These are phyloP conservation scores for Pyrrhosoma nymphula DNA, from an alignment of 2,888 invertebrate species.

Conservation along the genomic window DNA sequence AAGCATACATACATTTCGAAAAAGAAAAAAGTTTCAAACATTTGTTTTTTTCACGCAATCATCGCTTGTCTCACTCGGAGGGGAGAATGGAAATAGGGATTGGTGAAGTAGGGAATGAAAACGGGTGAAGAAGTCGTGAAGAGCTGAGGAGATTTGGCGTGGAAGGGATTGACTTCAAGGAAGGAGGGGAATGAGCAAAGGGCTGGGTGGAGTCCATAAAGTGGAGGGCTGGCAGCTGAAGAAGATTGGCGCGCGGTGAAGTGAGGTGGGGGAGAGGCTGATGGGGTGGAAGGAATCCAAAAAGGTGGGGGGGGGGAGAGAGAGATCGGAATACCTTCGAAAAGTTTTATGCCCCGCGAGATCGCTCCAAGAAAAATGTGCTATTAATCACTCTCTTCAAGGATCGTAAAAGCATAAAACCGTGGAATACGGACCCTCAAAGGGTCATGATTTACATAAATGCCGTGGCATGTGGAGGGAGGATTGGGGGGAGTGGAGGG, in stretches of 20 bases:
- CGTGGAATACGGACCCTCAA: constrained; percentile 37
- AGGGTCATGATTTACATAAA: constrained; percentile 46
- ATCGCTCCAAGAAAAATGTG: constrained; percentile 44
- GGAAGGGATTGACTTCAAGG: neutral
- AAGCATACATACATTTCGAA: too few species aligned
- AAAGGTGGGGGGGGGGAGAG: neutral
- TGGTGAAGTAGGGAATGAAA: too few species aligned
- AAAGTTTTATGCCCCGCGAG: constrained; percentile 45
- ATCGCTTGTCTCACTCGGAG: too few species aligned
- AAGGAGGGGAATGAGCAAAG: neutral
- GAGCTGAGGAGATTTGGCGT: neutral
- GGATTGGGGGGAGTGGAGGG: neutral
- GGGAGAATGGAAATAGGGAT: too few species aligned
- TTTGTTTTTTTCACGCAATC: too few species aligned
- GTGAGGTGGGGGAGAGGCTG: neutral
- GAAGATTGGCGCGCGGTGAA: neutral
- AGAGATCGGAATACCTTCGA: constrained; percentile 34
- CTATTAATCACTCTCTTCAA: constrained; percentile 35
- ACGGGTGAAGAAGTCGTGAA: neutral
- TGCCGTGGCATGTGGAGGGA: neutral
- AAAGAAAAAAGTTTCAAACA: too few species aligned
- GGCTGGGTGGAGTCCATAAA: neutral
- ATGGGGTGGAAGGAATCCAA: neutral
- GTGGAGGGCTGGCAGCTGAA: neutral
- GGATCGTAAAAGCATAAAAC: constrained; percentile 43